Evolutionary conservation across 2,888 invertebrate species (phyloP).

Genomic region (Eupeodes latifasciatus): DNA sequence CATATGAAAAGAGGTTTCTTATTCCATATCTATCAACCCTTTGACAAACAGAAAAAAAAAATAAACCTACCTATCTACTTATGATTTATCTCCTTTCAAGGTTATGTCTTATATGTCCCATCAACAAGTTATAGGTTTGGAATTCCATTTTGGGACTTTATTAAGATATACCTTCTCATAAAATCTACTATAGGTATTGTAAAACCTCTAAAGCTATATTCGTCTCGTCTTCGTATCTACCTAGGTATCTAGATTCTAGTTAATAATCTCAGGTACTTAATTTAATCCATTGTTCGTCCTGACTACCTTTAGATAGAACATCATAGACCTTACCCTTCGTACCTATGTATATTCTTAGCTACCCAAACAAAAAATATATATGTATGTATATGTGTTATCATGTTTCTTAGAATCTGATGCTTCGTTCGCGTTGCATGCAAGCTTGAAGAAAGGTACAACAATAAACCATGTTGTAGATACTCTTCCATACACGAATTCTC

Average conservation of each 20-base stretch:
- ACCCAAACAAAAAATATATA: background rate
- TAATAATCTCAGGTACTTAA: slow-evolving; percentile 8
- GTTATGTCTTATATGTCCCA: background rate
- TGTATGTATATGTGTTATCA: background rate
- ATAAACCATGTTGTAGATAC: slow-evolving; percentile 26
- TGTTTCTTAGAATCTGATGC: slow-evolving; percentile 16
- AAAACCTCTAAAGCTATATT: no score
- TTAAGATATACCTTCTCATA: background rate
- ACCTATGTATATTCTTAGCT: background rate
- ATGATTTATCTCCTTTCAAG: background rate
- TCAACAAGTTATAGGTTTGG: background rate
- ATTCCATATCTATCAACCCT: background rate
- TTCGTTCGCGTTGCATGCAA: slow-evolving; percentile 18
- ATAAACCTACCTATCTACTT: background rate
- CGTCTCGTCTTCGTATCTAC: no score
- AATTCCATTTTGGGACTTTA: background rate
- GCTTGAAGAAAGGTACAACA: slow-evolving; percentile 8
- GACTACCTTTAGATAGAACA: background rate
- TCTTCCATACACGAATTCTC: slow-evolving; percentile 44
- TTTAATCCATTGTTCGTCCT: slow-evolving; percentile 36
- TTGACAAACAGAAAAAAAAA: background rate
- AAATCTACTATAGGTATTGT: no score
- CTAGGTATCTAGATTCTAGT: slow-evolving; percentile 1
- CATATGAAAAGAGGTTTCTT: background rate
- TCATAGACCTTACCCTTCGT: background rate